phyloP scores from a whole-genome alignment of 2,888 invertebrate species.

The Drosophila silvestris region DNA sequence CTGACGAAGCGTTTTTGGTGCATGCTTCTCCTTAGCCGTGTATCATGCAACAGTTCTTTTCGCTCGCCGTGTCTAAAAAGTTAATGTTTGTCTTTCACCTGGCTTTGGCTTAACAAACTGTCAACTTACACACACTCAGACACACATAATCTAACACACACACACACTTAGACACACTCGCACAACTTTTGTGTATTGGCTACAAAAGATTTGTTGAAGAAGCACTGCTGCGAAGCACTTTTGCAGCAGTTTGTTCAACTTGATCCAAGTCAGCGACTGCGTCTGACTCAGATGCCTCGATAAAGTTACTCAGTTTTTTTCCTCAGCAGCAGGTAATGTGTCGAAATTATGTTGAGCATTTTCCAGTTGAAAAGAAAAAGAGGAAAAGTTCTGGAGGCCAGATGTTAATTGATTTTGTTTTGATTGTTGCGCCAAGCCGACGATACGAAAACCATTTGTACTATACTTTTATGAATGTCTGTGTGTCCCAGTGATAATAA shows the following conservation, averaged over 20 bases:
- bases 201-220: conserved; percentile 48
- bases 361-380: conserved; percentile 7
- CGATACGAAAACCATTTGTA: conserved; percentile 26
- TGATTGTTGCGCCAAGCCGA: conserved; percentile 43
- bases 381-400: conserved; percentile 18
- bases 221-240: conserved; percentile 34
- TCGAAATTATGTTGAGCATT: conserved; percentile 21
- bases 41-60: conserved; percentile 52
- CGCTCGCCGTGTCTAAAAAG: conserved; percentile 19
- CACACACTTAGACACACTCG: not conserved
- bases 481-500: not conserved
- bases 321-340: conserved; percentile 17
- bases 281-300: conserved; percentile 12
- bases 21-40: conserved; percentile 24
- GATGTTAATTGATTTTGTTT: conserved; percentile 40
- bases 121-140: not conserved
- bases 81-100: conserved; percentile 41
- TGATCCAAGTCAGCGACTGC: conserved; percentile 18
- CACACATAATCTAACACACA: not conserved
- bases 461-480: conserved; percentile 27
- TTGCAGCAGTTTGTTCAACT: conserved; percentile 41
- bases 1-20: conserved; percentile 28
- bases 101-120: conserved; percentile 29
- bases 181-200: conserved; percentile 30
- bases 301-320: conserved; percentile 15